phyloP scores from a whole-genome alignment of 2,797 vertebrate species.

The Hydrophis major region DNA sequence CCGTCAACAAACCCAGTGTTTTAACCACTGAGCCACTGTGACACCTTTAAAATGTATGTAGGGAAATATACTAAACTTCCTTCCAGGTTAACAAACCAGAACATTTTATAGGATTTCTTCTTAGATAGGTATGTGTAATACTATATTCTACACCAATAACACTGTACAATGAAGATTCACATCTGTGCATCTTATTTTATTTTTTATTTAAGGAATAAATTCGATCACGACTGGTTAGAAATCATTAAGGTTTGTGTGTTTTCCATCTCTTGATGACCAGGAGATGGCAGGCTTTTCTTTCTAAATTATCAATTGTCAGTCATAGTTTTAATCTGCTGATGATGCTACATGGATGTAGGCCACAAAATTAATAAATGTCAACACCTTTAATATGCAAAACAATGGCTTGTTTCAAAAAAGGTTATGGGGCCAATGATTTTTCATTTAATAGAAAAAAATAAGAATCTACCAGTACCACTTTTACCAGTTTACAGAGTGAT shows the following conservation, averaged over 20 bases:
- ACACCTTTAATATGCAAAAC: neutral
- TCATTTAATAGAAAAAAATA: neutral
- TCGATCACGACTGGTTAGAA: neutral
- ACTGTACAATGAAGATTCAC: neutral
- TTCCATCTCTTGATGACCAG: neutral
- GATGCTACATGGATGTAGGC: neutral
- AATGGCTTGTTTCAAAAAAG: neutral
- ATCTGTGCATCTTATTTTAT: neutral
- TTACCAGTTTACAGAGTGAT: neutral
- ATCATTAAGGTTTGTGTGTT: neutral
- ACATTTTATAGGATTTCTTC: neutral
- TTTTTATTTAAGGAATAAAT: neutral
- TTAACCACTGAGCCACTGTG: neutral
- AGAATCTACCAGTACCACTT: neutral
- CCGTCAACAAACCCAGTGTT: neutral
- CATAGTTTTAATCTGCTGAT: neutral
- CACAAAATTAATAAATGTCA: neutral
- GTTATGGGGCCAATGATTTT: neutral
- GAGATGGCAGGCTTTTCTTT: constrained; percentile 22
- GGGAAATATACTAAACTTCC: neutral
- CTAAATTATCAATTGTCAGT: neutral
- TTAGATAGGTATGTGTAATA: neutral
- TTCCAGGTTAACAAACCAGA: neutral
- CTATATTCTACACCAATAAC: neutral
- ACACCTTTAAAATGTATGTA: neutral